phyloP scores from a whole-genome alignment of 2,113 vertebrate genomes.

The Perccottus glenii region DNA sequence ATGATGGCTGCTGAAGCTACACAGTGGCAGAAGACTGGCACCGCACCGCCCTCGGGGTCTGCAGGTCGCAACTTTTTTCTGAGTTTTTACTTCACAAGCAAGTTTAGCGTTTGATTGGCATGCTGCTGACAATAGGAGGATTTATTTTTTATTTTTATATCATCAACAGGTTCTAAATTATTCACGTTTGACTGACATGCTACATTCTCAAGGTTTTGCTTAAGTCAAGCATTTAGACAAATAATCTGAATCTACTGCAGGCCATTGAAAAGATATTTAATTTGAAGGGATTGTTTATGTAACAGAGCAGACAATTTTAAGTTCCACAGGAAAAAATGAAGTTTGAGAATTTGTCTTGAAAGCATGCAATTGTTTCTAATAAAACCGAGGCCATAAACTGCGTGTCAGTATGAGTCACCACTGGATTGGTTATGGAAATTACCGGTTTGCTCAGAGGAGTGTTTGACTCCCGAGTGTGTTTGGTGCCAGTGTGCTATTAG shows the following conservation, averaged over 20 bases:
- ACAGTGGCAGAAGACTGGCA: conserved; percentile 94
- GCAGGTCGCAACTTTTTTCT: conserved; percentile 81
- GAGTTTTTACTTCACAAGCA: conserved; percentile 2
- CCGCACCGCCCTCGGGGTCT: conserved; percentile 93
- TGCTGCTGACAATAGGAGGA: conserved; percentile 10
- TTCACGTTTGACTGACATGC: conserved; percentile 7
- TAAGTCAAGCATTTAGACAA: background rate
- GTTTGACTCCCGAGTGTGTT: conserved; percentile 29
- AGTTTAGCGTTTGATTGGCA: conserved; percentile 19
- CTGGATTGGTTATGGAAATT: conserved; percentile 57
- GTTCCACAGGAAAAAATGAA: background rate
- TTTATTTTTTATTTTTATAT: background rate
- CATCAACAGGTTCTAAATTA: background rate
- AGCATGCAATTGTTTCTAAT: conserved; percentile 26
- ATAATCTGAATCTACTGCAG: too few relatives aligned
- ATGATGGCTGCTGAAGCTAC: conserved; percentile 94
- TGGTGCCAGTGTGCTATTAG: conserved; percentile 34
- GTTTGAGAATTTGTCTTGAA: conserved; percentile 20
- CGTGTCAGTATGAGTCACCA: conserved; percentile 55
- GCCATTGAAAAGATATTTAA: too few relatives aligned
- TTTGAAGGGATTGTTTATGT: too few relatives aligned
- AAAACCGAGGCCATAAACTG: conserved; percentile 17
- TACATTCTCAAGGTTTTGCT: background rate
- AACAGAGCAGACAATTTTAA: too few relatives aligned
- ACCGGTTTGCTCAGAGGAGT: conserved; percentile 33